Evolutionary conservation across 1,140 invertebrate species (phyloP).

Genomic region (Pollicipes pollicipes): DNA sequence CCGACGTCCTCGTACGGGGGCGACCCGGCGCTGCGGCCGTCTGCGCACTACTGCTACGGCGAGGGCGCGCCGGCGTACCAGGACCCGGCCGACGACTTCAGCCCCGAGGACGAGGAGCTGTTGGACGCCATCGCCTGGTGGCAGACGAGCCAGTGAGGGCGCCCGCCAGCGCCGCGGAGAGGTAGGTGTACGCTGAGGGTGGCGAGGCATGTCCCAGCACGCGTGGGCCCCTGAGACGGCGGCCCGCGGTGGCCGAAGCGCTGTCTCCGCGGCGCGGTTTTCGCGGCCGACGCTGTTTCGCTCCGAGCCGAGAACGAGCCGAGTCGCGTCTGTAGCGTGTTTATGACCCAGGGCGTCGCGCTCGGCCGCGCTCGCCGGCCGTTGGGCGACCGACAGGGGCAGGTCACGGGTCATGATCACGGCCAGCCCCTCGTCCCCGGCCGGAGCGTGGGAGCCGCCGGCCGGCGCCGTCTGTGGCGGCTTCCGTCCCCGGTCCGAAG

Average conservation of each 20-base stretch:
- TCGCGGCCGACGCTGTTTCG: no score
- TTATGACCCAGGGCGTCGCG: no score
- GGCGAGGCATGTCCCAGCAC: no score
- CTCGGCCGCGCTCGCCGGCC: no score
- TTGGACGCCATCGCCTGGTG: slow-evolving; percentile 20
- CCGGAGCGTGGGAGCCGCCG: neutral
- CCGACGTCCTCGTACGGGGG: slow-evolving; percentile 7
- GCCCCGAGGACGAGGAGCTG: slow-evolving; percentile 18
- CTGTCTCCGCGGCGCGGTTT: no score
- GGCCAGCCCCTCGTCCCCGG: neutral
- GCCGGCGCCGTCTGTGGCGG: neutral
- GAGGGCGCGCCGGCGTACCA: slow-evolving; percentile 9
- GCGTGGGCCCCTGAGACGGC: no score
- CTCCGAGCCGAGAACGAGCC: no score
- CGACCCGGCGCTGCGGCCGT: neutral
- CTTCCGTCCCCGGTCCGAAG: no score
- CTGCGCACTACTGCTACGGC: neutral
- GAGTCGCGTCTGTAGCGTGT: no score
- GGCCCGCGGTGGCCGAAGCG: no score
- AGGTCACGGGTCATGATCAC: neutral
- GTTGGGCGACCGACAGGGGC: no score
- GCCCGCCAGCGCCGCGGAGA: neutral
- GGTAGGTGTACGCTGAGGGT: neutral
- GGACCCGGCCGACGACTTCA: neutral
- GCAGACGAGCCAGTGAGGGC: slow-evolving; percentile 17